Base-by-base conservation (phyloP, 2,888 invertebrate genomes). In the Pimpla rufipes region DNA sequence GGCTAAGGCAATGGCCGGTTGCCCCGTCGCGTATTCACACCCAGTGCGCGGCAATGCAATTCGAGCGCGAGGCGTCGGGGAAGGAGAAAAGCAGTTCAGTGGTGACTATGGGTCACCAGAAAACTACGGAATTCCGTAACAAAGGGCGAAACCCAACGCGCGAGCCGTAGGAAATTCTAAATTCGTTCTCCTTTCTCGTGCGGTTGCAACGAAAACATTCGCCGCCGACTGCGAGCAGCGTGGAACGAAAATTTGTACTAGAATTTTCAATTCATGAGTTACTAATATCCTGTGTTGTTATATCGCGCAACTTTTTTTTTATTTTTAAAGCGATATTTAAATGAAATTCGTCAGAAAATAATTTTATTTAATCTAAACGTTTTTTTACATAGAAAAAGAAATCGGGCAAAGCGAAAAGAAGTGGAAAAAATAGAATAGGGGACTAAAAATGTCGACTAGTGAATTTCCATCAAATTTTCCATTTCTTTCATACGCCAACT, bases 381-480 rank as follows among this genome's bases (percentile, higher is more conserved):
- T n/a, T n/a, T n/a, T n/a, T n/a, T n/a, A n/a, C n/a, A n/a, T n/a
- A n/a, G n/a, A n/a, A n/a, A n/a, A n/a, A n/a, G n/a, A n/a, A n/a
- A n/a, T n/a, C n/a, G n/a, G n/a, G n/a, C n/a, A n/a, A n/a, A n/a
- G n/a, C n/a, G 29, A 29, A 29, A 29, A 29, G 2, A 29, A 3
- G 29, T 3, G 29, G 29, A n/a, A 29, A 8, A 3, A 50, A 66
- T 7, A 45, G 45, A 45, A 66, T 40, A 45, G 13, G 40, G 18
- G 2, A 52, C 35, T 23, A 55, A n/a, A 42, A 40, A 57, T 11
- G n/a, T 59, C 73, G 23, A 64, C 47, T 83, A 70, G 42, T 57
- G 83, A 85, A 81, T 87, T 87, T 84, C 77, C 83, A 85, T 86
- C 85, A 81, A 83, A 83, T 85, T 85, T 47, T 79, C 40, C 18